phyloP scores from a whole-genome alignment of 1,140 invertebrate species.

The Cepaea nemoralis region DNA sequence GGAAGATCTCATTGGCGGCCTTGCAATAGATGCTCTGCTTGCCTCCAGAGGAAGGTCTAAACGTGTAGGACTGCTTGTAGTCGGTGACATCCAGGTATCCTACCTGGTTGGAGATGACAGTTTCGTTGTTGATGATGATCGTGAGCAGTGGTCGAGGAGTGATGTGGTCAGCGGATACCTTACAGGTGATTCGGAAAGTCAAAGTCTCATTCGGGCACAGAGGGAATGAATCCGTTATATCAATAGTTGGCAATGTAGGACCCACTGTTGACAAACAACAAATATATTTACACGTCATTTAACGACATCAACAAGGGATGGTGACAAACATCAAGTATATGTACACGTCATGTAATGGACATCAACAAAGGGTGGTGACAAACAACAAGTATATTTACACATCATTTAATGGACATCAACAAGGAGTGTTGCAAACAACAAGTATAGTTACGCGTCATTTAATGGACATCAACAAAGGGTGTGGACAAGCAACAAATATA shows the following conservation, averaged over 20 bases:
- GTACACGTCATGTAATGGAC: too few species aligned
- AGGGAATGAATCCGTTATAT: not conserved
- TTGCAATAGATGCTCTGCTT: not conserved
- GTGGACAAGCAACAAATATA: too few species aligned
- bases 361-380: too few species aligned
- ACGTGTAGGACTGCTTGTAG: not conserved
- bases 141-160: not conserved
- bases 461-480: too few species aligned
- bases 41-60: not conserved
- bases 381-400: too few species aligned
- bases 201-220: not conserved
- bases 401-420: too few species aligned
- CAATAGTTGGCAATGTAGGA: not conserved
- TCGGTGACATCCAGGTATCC: not conserved
- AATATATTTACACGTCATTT: too few species aligned
- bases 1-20: not conserved
- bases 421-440: too few species aligned
- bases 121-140: not conserved
- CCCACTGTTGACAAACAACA: not conserved
- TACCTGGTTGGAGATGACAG: not conserved
- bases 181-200: not conserved
- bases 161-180: not conserved
- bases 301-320: too few species aligned
- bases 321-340: too few species aligned
- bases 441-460: too few species aligned